Evolutionary conservation across 1,140 invertebrate genomes (phyloP).

Genomic region (Calephelis virginiensis): DNA sequence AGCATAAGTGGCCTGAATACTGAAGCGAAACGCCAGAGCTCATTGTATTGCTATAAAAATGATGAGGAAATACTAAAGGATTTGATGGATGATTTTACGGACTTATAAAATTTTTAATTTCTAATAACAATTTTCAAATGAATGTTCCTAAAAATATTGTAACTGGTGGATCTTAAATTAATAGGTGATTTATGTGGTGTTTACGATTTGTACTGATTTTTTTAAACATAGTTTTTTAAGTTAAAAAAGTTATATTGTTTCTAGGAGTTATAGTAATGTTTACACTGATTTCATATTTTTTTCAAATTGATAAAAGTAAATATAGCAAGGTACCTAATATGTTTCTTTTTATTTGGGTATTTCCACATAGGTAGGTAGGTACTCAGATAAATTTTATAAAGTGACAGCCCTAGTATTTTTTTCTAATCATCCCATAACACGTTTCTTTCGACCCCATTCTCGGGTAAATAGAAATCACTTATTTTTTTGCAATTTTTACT

Average conservation of each 20-base stretch:
- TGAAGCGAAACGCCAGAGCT: neutral
- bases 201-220: no score
- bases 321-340: no score
- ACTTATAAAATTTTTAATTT: slow-evolving; percentile 1
- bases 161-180: no score
- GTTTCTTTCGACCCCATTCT: slow-evolving; percentile 2
- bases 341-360: no score
- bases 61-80: slow-evolving; percentile 2
- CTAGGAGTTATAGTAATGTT: no score
- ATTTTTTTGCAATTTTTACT: slow-evolving; percentile 1
- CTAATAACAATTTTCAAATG: neutral
- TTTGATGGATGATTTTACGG: neutral
- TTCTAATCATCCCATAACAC: neutral
- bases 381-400: slow-evolving; percentile 5
- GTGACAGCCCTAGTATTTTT: neutral
- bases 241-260: no score
- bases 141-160: slow-evolving; percentile 1
- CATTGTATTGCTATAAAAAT: slow-evolving; percentile 3
- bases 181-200: no score
- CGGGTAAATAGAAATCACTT: slow-evolving; percentile 7
- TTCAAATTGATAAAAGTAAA: no score
- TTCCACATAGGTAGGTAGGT: no score
- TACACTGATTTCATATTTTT: no score
- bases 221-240: no score
- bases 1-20: neutral